Percentiles rank a stretch among this genome's conserved stretches.
Evolutionary conservation across 2,797 vertebrate species (phyloP).

Genomic region (Hylomyscus alleni): DNA sequence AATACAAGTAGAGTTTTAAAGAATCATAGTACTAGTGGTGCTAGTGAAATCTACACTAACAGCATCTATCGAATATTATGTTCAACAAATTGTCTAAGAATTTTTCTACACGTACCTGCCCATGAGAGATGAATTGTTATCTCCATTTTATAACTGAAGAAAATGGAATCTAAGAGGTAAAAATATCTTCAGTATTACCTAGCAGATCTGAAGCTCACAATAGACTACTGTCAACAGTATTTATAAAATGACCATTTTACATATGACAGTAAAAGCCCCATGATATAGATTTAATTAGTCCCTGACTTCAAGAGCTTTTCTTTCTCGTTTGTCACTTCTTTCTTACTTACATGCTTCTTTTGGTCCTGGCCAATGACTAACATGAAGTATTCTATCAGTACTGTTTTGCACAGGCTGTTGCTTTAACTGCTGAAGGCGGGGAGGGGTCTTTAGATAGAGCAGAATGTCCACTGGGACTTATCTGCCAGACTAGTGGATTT

Average conservation of each 20-base stretch:
- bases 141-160: conserved; percentile 53
- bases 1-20: conserved; percentile 50
- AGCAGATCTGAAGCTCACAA: not conserved
- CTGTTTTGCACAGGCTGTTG: not conserved
- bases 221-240: not conserved
- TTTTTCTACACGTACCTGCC: conserved; percentile 22
- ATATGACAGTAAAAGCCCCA: conserved; percentile 16
- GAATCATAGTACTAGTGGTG: not conserved
- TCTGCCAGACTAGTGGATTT: not conserved
- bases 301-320: conserved; percentile 29
- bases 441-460: conserved; percentile 30
- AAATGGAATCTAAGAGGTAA: conserved; percentile 49
- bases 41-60: not conserved
- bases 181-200: conserved; percentile 14
- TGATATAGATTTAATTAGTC: conserved; percentile 47
- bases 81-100: not conserved
- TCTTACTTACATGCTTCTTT: conserved; percentile 49
- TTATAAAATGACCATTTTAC: not conserved
- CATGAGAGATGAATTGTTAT: conserved; percentile 1
- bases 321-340: conserved; percentile 48
- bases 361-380: conserved; percentile 11
- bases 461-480: not conserved
- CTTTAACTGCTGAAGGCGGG: conserved; percentile 36
- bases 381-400: not conserved
- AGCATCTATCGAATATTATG: not conserved